These are phyloP conservation scores for Oreonectes daqikongensis DNA, from an alignment of 2,797 vertebrate species.

Conservation along the genomic window DNA sequence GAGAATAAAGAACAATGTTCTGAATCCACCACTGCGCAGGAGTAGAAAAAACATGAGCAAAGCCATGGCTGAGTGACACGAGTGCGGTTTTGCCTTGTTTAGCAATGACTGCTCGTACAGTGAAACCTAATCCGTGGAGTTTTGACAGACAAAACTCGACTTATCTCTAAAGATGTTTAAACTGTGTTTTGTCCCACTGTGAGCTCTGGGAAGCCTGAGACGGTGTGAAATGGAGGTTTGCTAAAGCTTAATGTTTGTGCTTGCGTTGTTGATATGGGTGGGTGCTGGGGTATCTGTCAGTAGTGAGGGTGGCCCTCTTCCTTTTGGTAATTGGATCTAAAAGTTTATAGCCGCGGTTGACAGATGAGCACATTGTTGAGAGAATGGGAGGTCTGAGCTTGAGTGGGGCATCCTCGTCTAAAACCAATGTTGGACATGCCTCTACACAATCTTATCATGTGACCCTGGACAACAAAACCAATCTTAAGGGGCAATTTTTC, in stretches of 20 bases:
- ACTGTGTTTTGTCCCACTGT: slow-evolving; percentile 32
- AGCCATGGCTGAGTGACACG: slow-evolving; percentile 18
- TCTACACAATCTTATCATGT: neutral
- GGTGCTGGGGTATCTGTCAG: slow-evolving; percentile 71
- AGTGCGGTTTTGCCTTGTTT: slow-evolving; percentile 30
- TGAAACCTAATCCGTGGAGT: slow-evolving; percentile 49
- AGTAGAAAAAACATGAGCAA: slow-evolving; percentile 1
- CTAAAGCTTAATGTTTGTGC: slow-evolving; percentile 54
- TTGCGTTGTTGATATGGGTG: slow-evolving; percentile 62
- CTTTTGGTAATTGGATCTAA: slow-evolving; percentile 78
- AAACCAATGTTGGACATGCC: slow-evolving; percentile 25
- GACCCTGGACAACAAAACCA: no score
- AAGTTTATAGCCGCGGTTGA: slow-evolving; percentile 72
- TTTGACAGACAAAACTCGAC: slow-evolving; percentile 55
- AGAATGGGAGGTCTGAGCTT: slow-evolving; percentile 55
- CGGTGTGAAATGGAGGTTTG: slow-evolving; percentile 47
- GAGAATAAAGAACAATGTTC: neutral
- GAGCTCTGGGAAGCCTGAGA: slow-evolving; percentile 3
- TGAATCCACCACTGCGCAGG: neutral
- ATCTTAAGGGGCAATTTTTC: no score
- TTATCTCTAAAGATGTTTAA: slow-evolving; percentile 51
- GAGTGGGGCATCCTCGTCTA: slow-evolving; percentile 37
- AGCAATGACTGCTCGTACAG: slow-evolving; percentile 25
- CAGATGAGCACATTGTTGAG: slow-evolving; percentile 66
- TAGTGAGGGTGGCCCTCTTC: slow-evolving; percentile 76